phyloP scores from a whole-genome alignment of 2,113 vertebrate genomes.

The Clarias batrachus region DNA sequence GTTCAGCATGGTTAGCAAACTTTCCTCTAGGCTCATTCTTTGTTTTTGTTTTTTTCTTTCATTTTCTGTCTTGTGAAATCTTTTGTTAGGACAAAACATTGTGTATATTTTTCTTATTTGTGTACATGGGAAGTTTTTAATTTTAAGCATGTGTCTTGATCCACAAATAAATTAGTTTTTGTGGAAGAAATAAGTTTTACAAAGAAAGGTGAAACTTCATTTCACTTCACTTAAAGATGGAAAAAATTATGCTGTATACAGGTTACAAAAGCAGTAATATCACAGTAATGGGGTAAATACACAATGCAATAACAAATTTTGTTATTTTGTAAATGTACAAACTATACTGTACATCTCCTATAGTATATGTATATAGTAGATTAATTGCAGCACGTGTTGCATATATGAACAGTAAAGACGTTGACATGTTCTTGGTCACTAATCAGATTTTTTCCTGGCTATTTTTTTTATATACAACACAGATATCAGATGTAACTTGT shows the following conservation, averaged over 20 bases:
- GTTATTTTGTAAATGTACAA: not conserved
- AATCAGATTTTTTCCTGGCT: not conserved
- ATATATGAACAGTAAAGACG: not conserved
- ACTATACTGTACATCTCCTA: too few species aligned
- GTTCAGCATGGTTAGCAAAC: not conserved
- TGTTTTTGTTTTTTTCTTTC: slow-evolving; percentile 17
- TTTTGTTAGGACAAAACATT: not conserved
- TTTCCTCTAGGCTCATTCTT: not conserved
- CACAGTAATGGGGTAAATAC: not conserved
- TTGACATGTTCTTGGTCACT: not conserved
- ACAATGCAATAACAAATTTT: not conserved
- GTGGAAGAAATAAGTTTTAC: too few species aligned
- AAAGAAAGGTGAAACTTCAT: too few species aligned
- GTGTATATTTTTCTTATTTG: slow-evolving; percentile 8
- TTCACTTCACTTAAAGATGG: too few species aligned
- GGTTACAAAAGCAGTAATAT: not conserved
- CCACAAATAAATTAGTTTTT: too few species aligned
- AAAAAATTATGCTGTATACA: not conserved
- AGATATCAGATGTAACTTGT: too few species aligned
- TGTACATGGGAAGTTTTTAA: slow-evolving; percentile 4
- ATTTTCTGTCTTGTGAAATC: not conserved
- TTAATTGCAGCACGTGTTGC: too few species aligned
- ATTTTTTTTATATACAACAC: too few species aligned
- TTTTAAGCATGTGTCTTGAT: not conserved
- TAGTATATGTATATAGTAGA: too few species aligned